phyloP scores from a whole-genome alignment of 2,113 vertebrate genomes.

The Rhineura floridana region DNA sequence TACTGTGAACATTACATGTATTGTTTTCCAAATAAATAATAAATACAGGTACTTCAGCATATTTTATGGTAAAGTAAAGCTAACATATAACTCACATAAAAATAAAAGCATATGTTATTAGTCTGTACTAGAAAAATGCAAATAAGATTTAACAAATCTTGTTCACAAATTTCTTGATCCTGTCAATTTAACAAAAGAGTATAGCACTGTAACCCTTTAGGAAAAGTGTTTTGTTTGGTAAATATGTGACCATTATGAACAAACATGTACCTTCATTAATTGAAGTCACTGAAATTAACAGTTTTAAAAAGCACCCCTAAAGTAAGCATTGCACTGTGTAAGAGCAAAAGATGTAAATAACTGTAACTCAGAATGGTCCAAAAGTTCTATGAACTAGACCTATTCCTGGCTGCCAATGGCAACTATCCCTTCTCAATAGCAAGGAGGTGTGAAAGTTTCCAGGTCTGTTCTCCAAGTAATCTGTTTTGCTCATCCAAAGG shows the following conservation, averaged over 20 bases:
- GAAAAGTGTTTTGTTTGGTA: constrained; percentile 4
- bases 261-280: not conserved
- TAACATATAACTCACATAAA: constrained; percentile 44
- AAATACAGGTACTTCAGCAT: constrained; percentile 11
- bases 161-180: not conserved
- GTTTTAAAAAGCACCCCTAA: not conserved
- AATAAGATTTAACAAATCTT: not conserved
- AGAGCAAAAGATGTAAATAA: not conserved
- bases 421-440: not conserved
- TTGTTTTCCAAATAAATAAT: constrained; percentile 42
- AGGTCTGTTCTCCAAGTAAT: too few species aligned
- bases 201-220: constrained; percentile 17
- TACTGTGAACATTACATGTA: constrained; percentile 14
- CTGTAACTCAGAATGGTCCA: not conserved
- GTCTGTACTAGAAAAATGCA: constrained; percentile 45
- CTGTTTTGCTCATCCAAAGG: not conserved
- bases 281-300: not conserved
- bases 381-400: not conserved
- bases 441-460: too few species aligned
- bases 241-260: not conserved
- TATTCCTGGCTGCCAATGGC: not conserved
- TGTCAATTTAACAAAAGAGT: not conserved
- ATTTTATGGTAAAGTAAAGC: constrained; percentile 29
- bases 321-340: not conserved
- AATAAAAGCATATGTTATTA: constrained; percentile 57